These are phyloP conservation scores for Agonopterix subpropinquella DNA, from an alignment of 2,888 invertebrate genomes.

Conservation along the genomic window DNA sequence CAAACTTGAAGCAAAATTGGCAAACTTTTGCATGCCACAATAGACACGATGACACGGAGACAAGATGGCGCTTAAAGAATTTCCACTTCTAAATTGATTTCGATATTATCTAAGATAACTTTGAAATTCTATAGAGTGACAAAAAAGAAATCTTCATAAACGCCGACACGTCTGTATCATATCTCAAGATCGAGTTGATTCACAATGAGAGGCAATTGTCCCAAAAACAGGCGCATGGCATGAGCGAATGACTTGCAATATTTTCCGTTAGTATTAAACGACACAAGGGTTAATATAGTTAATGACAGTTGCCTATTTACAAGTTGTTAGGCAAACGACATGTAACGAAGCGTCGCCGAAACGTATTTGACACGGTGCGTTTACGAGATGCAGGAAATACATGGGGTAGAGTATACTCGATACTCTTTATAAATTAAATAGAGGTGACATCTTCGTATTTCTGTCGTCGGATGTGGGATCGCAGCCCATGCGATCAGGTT, in stretches of 20 bases:
- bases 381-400: conserved; percentile 18
- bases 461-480: too few relatives aligned
- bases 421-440: too few relatives aligned
- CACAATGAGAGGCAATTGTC: conserved; percentile 12
- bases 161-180: conserved; percentile 15
- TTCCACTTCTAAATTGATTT: too few relatives aligned
- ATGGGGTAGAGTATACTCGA: too few relatives aligned
- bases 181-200: conserved; percentile 23
- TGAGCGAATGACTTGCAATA: conserved; percentile 61
- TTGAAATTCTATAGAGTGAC: too few relatives aligned
- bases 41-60: too few relatives aligned
- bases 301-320: conserved; percentile 68
- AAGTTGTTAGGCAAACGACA: conserved; percentile 65
- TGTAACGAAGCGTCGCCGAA: conserved; percentile 66
- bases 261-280: conserved; percentile 33
- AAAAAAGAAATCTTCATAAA: conserved; percentile 22
- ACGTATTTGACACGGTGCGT: conserved; percentile 65
- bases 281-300: conserved; percentile 69
- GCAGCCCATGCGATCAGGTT: too few relatives aligned
- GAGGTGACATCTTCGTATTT: too few relatives aligned
- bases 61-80: too few relatives aligned
- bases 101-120: too few relatives aligned
- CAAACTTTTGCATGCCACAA: too few relatives aligned
- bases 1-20: too few relatives aligned
- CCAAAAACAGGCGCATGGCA: conserved; percentile 14